These are phyloP conservation scores for Prenolepis imparis DNA, from an alignment of 2,888 invertebrate species.

Conservation along the genomic window DNA sequence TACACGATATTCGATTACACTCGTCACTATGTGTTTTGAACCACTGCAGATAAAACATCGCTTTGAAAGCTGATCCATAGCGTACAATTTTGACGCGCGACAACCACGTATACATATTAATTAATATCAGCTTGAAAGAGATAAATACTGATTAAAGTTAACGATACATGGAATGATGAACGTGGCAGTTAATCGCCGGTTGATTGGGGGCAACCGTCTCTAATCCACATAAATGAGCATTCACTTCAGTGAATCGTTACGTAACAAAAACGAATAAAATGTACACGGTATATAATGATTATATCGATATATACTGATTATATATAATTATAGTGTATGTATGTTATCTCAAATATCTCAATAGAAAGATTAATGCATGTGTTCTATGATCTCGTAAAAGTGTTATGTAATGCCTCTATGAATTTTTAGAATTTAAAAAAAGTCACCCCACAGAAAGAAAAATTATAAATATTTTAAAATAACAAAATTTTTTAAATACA, in stretches of 20 bases:
- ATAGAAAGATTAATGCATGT: neutral
- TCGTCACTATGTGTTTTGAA: neutral
- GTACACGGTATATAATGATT: neutral
- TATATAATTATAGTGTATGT: neutral
- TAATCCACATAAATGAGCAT: conserved; percentile 34
- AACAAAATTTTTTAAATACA: neutral
- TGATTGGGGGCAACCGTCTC: conserved; percentile 54
- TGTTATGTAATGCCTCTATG: neutral
- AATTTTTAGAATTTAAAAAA: neutral
- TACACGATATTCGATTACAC: neutral
- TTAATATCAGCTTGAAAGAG: conserved; percentile 49
- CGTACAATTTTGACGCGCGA: conserved; percentile 24
- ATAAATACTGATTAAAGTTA: conserved; percentile 48
- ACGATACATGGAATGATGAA: conserved; percentile 57
- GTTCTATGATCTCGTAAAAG: neutral
- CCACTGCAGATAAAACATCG: conserved; percentile 7
- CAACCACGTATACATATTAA: conserved; percentile 6
- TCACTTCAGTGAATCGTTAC: conserved; percentile 31
- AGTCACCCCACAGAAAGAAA: neutral
- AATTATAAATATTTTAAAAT: neutral
- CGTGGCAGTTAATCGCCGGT: conserved; percentile 58
- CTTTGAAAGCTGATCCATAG: conserved; percentile 21
- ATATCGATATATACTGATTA: conserved; percentile 11
- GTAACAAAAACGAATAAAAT: conserved; percentile 22
- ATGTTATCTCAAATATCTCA: neutral